phyloP scores from a whole-genome alignment of 1,140 invertebrate species.

The Pantala flavescens region DNA sequence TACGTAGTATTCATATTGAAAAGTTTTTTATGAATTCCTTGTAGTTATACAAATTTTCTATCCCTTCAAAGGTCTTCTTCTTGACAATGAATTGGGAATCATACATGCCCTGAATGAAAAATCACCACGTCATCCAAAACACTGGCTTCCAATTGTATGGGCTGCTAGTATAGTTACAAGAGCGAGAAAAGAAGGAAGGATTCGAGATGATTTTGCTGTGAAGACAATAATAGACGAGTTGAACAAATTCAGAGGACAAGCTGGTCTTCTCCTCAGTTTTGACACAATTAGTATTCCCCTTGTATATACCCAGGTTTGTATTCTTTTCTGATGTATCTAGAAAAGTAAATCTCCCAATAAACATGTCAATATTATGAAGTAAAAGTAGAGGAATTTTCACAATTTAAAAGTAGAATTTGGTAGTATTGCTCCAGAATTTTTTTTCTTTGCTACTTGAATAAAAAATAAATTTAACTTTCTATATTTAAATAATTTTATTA shows the following conservation, averaged over 20 bases:
- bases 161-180: constrained; percentile 77
- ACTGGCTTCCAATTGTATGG: constrained; percentile 93
- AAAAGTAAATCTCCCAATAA: not conserved
- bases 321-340: too few relatives aligned
- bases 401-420: too few relatives aligned
- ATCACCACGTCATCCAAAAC: constrained; percentile 78
- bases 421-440: too few relatives aligned
- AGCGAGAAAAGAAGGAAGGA: constrained; percentile 73
- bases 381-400: too few relatives aligned
- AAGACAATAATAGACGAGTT: constrained; percentile 84
- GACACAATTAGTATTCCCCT: constrained; percentile 87
- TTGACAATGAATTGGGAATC: constrained; percentile 72
- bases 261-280: constrained; percentile 69
- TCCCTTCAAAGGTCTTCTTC: constrained; percentile 57
- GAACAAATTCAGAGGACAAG: constrained; percentile 76
- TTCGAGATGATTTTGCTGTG: constrained; percentile 84
- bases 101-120: constrained; percentile 69
- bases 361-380: too few relatives aligned
- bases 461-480: not conserved
- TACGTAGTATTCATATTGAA: not conserved
- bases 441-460: not conserved
- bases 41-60: not conserved
- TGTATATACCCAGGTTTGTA: constrained; percentile 77
- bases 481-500: too few relatives aligned
- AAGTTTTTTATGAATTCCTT: not conserved